Conservation (phyloP, 2,113 vertebrate species). For the Entomyzon cyanotis region DNA sequence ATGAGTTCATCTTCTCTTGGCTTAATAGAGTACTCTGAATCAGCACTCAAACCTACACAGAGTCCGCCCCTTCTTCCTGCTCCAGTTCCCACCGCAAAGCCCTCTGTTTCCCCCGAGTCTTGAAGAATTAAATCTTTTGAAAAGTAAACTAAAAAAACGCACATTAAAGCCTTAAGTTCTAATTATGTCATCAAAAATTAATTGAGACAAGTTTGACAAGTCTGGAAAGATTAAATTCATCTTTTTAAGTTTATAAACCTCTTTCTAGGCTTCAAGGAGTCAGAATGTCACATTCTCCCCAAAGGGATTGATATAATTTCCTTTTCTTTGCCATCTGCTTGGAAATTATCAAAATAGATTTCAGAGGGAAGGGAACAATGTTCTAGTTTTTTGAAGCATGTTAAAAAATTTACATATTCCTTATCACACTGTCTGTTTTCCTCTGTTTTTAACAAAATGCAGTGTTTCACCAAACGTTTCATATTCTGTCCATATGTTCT, state of each 20-base stretch:
- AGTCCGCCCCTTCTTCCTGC: conserved; percentile 55
- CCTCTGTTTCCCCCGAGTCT: background rate
- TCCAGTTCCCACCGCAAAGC: conserved; percentile 41
- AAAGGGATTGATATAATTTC: conserved; percentile 24
- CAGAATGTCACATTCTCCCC: conserved; percentile 53
- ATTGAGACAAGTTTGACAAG: conserved; percentile 64
- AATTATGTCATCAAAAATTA: conserved; percentile 61
- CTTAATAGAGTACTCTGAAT: conserved; percentile 60
- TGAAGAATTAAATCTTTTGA: conserved; percentile 21
- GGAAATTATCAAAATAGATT: conserved; percentile 46
- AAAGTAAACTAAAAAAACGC: conserved; percentile 2
- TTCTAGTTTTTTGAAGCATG: background rate
- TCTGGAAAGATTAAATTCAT: conserved; percentile 30
- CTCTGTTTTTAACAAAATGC: background rate
- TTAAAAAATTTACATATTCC: background rate
- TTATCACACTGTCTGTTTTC: background rate
- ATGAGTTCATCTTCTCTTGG: conserved; percentile 67
- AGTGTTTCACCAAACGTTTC: background rate
- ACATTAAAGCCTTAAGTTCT: conserved; percentile 24
- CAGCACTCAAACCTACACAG: conserved; percentile 58
- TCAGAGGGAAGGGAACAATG: background rate
- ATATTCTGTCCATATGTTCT: background rate
- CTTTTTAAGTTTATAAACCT: conserved; percentile 46
- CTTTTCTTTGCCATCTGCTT: background rate
- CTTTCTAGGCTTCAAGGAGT: conserved; percentile 37